phyloP scores from a whole-genome alignment of 2,113 vertebrate genomes.

The Psephotus haematonotus region DNA sequence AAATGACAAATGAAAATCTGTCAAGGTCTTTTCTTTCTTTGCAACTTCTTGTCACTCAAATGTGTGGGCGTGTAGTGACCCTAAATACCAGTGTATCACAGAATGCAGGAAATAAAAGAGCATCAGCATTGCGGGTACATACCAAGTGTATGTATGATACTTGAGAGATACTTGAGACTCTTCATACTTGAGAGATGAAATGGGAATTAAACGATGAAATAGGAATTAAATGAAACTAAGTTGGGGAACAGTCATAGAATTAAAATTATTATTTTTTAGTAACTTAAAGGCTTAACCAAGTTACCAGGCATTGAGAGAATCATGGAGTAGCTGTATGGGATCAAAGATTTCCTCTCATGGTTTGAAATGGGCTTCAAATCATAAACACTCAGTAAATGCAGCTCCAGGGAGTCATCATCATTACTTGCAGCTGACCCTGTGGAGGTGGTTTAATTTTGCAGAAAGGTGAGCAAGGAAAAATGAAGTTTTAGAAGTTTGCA shows the following conservation, averaged over 20 bases:
- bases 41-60: neutral
- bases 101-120: neutral
- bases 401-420: neutral
- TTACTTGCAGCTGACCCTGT: neutral
- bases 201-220: neutral
- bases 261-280: neutral
- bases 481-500: constrained; percentile 17
- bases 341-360: neutral
- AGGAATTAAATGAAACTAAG: neutral
- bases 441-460: constrained; percentile 14
- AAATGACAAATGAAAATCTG: neutral
- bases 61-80: neutral
- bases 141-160: neutral
- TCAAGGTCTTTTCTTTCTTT: neutral
- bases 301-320: neutral
- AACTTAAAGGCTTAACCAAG: neutral
- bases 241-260: neutral
- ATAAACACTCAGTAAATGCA: neutral
- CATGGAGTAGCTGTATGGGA: neutral
- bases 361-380: neutral
- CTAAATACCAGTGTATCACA: neutral
- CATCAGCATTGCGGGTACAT: neutral
- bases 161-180: neutral
- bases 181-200: neutral
- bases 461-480: neutral